Conservation (phyloP, 2,113 vertebrate genomes). For the Melospiza melodia region DNA sequence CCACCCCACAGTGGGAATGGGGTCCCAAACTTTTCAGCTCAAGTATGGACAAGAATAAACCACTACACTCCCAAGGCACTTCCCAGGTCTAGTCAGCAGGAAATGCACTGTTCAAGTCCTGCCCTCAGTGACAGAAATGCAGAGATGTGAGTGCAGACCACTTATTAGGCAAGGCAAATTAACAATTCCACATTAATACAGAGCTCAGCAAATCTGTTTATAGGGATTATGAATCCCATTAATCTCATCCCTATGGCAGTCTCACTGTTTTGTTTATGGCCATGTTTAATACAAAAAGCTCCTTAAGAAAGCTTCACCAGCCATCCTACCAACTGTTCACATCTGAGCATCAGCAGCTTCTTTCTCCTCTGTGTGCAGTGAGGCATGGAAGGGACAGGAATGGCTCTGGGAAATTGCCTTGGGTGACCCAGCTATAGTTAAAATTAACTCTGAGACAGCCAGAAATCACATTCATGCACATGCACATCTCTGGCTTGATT, state of each 20-base stretch:
- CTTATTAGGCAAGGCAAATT: slow-evolving; percentile 46
- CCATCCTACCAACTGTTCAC: slow-evolving; percentile 33
- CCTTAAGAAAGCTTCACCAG: slow-evolving; percentile 43
- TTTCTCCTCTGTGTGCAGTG: neutral
- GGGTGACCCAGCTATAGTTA: slow-evolving; percentile 12
- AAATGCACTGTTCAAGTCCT: neutral
- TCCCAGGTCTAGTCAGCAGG: neutral
- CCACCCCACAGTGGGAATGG: fast-evolving
- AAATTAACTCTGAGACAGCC: slow-evolving; percentile 2
- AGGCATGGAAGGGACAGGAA: neutral
- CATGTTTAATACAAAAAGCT: slow-evolving; percentile 54
- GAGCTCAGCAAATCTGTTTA: slow-evolving; percentile 48
- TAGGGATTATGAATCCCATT: slow-evolving; percentile 62
- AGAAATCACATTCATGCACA: neutral
- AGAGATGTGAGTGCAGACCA: neutral
- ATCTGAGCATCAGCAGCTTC: neutral
- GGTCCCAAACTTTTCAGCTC: neutral
- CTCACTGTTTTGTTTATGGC: slow-evolving; percentile 43
- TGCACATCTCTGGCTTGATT: neutral
- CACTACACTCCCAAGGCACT: neutral
- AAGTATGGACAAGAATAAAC: neutral
- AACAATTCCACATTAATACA: slow-evolving; percentile 59
- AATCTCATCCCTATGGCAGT: slow-evolving; percentile 55
- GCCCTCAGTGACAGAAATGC: neutral
- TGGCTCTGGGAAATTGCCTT: slow-evolving; percentile 13